Conservation (phyloP, 1,140 invertebrate genomes). For the Lepidurus packardi region DNA sequence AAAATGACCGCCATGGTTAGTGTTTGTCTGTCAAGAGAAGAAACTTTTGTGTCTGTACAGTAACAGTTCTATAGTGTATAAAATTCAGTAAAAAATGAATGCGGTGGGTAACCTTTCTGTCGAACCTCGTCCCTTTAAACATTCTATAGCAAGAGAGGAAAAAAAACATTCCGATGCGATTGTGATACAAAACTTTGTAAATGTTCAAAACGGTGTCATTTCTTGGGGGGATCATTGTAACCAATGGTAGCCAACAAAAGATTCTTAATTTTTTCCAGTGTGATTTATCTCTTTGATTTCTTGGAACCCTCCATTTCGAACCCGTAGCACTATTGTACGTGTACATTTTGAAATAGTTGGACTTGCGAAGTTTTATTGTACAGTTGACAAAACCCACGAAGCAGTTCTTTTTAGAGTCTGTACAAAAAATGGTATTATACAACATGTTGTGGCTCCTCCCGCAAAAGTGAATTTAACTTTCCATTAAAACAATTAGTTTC, state of each 20-base stretch:
- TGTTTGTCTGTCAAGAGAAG: too few relatives aligned
- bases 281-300: neutral
- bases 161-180: conserved; percentile 16
- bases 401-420: neutral
- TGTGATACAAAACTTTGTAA: neutral
- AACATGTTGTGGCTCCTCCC: too few relatives aligned
- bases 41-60: too few relatives aligned
- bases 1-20: too few relatives aligned
- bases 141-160: neutral
- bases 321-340: neutral
- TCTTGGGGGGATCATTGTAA: neutral
- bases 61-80: too few relatives aligned
- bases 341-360: neutral
- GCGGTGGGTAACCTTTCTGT: too few relatives aligned
- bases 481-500: too few relatives aligned
- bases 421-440: neutral
- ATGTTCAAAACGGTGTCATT: neutral
- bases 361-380: neutral
- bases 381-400: neutral
- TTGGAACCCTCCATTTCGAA: neutral
- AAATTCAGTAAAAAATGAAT: too few relatives aligned
- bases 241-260: conserved; percentile 19
- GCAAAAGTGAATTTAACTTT: too few relatives aligned
- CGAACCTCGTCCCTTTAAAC: too few relatives aligned
- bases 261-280: neutral